These are phyloP conservation scores for Philotrypesis tridentata DNA, from an alignment of 1,140 invertebrate genomes.

Conservation along the genomic window DNA sequence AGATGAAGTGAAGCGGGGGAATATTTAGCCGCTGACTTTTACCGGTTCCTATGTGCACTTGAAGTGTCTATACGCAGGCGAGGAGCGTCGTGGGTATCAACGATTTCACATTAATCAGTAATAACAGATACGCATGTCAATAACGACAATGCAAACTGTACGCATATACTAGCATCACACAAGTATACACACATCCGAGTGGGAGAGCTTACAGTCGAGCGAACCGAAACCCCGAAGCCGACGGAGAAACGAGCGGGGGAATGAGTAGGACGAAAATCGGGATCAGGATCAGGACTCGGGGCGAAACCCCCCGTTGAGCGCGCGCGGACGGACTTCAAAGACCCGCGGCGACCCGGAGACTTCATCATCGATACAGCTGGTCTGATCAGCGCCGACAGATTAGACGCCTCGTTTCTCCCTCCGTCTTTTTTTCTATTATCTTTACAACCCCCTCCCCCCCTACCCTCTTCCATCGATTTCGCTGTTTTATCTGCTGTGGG, in stretches of 20 bases:
- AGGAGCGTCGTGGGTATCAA: not conserved
- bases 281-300: conserved; percentile 54
- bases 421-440: conserved; percentile 6
- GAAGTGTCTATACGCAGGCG: not conserved
- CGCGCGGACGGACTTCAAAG: conserved; percentile 70
- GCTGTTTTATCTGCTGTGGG: conserved; percentile 40
- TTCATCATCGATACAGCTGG: conserved; percentile 72
- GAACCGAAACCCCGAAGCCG: not conserved
- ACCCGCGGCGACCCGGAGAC: conserved; percentile 60
- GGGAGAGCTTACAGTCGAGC: not conserved
- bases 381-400: conserved; percentile 73
- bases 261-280: conserved; percentile 58
- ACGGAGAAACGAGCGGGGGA: not conserved
- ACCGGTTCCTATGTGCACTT: not conserved
- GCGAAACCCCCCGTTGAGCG: conserved; percentile 64
- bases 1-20: not conserved
- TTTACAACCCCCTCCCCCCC: not conserved
- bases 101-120: not conserved
- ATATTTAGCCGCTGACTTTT: not conserved
- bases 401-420: conserved; percentile 56
- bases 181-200: too few species aligned
- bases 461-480: conserved; percentile 49
- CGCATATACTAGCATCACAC: too few species aligned
- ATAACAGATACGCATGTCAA: not conserved
- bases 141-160: not conserved